Conservation (phyloP, 2,113 vertebrate genomes). For the Abramis brama region DNA sequence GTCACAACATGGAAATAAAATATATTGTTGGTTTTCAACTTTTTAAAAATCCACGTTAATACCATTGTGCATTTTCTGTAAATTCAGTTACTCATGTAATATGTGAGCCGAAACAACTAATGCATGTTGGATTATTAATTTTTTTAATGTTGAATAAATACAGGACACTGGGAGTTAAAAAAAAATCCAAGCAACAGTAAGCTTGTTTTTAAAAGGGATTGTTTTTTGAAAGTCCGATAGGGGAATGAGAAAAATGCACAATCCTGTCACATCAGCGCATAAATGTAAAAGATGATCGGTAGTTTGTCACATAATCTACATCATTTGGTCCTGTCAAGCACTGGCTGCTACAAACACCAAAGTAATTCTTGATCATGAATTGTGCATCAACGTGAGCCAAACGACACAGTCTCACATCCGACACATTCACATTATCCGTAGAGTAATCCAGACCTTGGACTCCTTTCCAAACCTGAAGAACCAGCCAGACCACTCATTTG, state of each 20-base stretch:
- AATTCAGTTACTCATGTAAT: too few species aligned
- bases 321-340: neutral
- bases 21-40: too few species aligned
- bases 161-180: too few species aligned
- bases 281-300: neutral
- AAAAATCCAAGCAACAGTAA: too few species aligned
- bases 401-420: constrained; percentile 67
- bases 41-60: too few species aligned
- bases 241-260: neutral
- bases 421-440: neutral
- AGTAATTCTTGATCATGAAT: constrained; percentile 8
- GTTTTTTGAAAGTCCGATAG: too few species aligned
- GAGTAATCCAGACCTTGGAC: neutral
- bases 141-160: too few species aligned
- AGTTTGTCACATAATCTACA: neutral
- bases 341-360: constrained; percentile 2
- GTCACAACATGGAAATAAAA: too few species aligned
- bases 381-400: constrained; percentile 56
- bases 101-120: neutral
- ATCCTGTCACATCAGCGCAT: neutral
- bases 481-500: constrained; percentile 32
- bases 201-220: too few species aligned
- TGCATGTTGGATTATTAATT: neutral
- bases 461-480: constrained; percentile 45
- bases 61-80: neutral